These are phyloP conservation scores for Ifrita kowaldi DNA, from an alignment of 2,113 vertebrate genomes.

Conservation along the genomic window DNA sequence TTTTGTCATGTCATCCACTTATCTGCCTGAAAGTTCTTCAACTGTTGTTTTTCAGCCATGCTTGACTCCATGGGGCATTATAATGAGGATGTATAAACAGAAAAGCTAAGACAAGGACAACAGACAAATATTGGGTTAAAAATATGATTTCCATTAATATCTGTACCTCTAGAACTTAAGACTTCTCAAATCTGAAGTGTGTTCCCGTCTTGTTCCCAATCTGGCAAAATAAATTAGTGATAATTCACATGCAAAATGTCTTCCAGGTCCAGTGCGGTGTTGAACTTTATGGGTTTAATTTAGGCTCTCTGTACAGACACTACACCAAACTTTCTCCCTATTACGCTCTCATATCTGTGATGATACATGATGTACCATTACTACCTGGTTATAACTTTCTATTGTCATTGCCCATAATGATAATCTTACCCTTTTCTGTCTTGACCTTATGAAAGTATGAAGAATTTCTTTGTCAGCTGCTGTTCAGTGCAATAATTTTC, in stretches of 20 bases:
- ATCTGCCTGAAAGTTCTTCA: background rate
- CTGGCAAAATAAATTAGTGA: background rate
- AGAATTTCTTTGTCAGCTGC: background rate
- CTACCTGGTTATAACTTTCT: background rate
- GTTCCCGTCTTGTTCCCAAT: background rate
- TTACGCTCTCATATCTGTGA: background rate
- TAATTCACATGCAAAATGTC: background rate
- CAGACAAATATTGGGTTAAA: background rate
- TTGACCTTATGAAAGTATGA: background rate
- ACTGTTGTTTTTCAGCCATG: background rate
- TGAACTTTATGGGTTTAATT: background rate
- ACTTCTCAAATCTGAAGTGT: background rate
- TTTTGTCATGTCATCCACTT: background rate
- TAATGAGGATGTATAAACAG: background rate
- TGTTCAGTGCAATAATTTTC: background rate
- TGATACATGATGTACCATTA: background rate
- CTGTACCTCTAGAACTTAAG: background rate
- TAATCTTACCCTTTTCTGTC: background rate
- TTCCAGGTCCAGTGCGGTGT: background rate
- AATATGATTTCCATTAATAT: background rate
- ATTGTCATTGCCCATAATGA: background rate
- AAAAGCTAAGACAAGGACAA: background rate
- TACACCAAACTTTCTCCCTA: background rate
- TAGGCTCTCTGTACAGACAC: background rate
- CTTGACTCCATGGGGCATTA: background rate